phyloP scores from a whole-genome alignment of 2,797 vertebrate genomes.

The Poeciliopsis paucimaculata region DNA sequence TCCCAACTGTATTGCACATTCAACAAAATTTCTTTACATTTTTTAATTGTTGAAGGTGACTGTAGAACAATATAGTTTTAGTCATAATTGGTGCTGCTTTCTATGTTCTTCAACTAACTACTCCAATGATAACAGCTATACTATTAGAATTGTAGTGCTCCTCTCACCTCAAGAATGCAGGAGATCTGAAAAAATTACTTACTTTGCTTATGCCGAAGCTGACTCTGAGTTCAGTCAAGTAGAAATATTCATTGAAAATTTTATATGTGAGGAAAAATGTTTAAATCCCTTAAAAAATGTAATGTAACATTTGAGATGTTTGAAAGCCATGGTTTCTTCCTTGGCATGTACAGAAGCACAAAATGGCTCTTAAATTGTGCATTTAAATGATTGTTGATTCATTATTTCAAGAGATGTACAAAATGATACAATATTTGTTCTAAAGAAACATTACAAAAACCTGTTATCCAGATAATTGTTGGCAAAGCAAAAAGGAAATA shows the following conservation, averaged over 20 bases:
- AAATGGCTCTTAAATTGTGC: too few species aligned
- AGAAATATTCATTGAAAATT: neutral
- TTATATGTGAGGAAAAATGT: neutral
- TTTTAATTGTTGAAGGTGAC: neutral
- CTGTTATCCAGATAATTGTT: neutral
- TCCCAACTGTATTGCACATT: neutral
- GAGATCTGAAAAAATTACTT: neutral
- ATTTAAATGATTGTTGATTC: too few species aligned
- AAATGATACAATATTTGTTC: neutral
- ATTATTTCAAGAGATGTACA: neutral
- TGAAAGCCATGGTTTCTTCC: neutral
- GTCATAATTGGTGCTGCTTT: neutral
- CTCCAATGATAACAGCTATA: neutral
- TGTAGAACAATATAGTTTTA: neutral
- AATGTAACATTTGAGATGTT: neutral
- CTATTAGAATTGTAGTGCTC: too few species aligned
- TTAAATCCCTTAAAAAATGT: neutral
- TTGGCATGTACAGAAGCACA: too few species aligned
- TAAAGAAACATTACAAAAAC: neutral
- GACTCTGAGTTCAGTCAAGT: neutral
- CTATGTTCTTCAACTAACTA: neutral
- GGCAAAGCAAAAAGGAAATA: neutral
- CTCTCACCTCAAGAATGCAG: too few species aligned
- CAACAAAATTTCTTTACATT: neutral
- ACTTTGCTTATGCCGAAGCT: neutral